Base-by-base conservation (phyloP, 2,888 invertebrate species). In the Clostera curtula region DNA sequence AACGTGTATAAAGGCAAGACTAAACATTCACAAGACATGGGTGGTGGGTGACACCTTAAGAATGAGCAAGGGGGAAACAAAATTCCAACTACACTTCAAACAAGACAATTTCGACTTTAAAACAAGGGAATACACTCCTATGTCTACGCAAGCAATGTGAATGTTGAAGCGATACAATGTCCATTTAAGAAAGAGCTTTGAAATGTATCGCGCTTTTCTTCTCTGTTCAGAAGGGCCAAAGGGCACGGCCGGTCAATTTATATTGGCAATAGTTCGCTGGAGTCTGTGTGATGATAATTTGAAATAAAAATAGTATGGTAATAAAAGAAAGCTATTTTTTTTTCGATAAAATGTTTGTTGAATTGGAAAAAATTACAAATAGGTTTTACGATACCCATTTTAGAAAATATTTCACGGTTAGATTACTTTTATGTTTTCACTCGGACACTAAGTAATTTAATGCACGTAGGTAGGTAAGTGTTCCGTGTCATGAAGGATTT, bases 21-120 rank as follows among this genome's bases (percentile, higher is more conserved):
- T 72, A 69, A 74, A 68, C 73, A 68, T 72, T 73, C 69, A 70
- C 76, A 77, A 77, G 79, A 79, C 74, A 69, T 50, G 62, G 58
- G 44, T 25, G 37, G 41, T 16, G 45, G 34, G 40, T 40, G 8
- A 9, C 46, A 22, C 29, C 32, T 24, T 29, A 28, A 40, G 56
- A 35, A 30, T 40, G 56, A 29, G 58, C 31, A 37, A 26, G 43
- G 53, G 56, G 51, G 40, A 41, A 43, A 38, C 48, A 49, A 47
- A 51, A 45, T 46, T 34, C 18, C 23, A 34, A 33, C 35, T 28
- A 12, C 17, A 29, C 18, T 19, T 43, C 59, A 31, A 59, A 41
- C 4, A 31, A 31, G 58, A 41, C 4, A 31, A 30, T 1, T 14
- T 8, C 0, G n/a, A 2, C 6, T 10, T 18, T 6, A 5, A 15